Percentiles rank a stretch among this genome's conserved stretches.
Evolutionary conservation across 2,888 invertebrate species (phyloP).

Genomic region (Brachyptera putata): DNA sequence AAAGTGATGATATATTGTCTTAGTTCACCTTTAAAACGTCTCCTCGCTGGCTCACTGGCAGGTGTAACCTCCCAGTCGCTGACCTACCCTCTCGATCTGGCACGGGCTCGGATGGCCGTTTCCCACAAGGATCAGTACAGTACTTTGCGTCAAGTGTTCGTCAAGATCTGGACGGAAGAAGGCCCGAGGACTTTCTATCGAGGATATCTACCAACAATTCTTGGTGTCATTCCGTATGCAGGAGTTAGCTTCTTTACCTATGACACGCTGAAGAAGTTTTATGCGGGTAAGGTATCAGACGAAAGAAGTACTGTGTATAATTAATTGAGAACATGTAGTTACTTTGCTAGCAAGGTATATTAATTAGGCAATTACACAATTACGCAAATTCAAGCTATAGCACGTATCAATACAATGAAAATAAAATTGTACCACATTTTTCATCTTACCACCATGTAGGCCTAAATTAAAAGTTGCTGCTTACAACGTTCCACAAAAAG

Average conservation of each 20-base stretch:
- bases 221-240: slow-evolving; percentile 95
- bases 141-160: slow-evolving; percentile 59
- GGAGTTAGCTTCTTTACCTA: slow-evolving; percentile 97
- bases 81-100: slow-evolving; percentile 96
- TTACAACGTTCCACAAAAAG: too few relatives aligned
- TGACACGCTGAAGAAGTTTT: slow-evolving; percentile 82
- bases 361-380: too few relatives aligned
- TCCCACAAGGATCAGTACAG: slow-evolving; percentile 73
- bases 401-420: too few relatives aligned
- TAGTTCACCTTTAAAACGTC: slow-evolving; percentile 52
- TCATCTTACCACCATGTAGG: too few relatives aligned
- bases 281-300: slow-evolving; percentile 70
- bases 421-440: too few relatives aligned
- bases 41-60: slow-evolving; percentile 90
- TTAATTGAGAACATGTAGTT: too few relatives aligned
- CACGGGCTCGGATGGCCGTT: slow-evolving; percentile 95
- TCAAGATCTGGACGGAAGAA: slow-evolving; percentile 69
- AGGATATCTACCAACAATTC: slow-evolving; percentile 84
- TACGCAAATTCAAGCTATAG: too few relatives aligned
- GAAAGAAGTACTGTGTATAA: too few relatives aligned
- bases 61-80: slow-evolving; percentile 91
- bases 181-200: slow-evolving; percentile 74
- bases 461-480: too few relatives aligned
- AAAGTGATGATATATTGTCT: too few relatives aligned
- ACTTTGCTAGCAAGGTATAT: too few relatives aligned